Percentiles rank a stretch among this genome's conserved stretches.
These are phyloP conservation scores for Ramphastos sulfuratus DNA, from an alignment of 2,113 vertebrate species.

Conservation along the genomic window DNA sequence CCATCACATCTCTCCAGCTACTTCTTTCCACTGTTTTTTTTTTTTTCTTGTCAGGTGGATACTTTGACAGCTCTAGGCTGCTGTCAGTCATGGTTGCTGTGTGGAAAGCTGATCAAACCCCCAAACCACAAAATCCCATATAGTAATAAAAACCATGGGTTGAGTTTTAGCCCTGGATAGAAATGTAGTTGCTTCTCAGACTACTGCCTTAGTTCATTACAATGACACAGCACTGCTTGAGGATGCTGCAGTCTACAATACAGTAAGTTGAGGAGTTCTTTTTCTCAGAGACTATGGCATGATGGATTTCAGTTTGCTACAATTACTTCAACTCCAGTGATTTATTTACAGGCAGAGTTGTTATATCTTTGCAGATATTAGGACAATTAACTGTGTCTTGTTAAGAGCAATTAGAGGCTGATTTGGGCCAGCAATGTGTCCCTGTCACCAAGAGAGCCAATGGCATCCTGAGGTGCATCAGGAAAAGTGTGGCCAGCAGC, in stretches of 20 bases:
- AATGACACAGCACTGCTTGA: neutral
- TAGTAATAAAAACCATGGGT: neutral
- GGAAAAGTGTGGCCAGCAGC: too few species aligned
- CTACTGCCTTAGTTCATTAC: neutral
- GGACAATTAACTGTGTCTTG: neutral
- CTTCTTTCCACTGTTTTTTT: neutral
- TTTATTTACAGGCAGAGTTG: neutral
- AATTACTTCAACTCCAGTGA: neutral
- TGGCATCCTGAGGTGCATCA: too few species aligned
- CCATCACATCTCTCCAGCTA: neutral
- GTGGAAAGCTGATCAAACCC: neutral
- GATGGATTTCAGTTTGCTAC: neutral
- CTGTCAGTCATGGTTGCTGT: neutral
- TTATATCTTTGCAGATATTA: neutral
- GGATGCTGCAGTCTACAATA: neutral
- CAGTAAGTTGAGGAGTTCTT: neutral
- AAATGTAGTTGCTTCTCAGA: neutral
- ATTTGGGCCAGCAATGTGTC: neutral
- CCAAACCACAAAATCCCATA: neutral
- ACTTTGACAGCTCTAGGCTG: neutral
- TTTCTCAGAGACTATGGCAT: neutral
- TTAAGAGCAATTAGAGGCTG: neutral
- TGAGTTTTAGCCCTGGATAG: neutral
- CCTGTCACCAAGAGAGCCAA: too few species aligned
- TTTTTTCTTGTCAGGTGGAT: neutral